Conservation (phyloP, 2,797 vertebrate genomes). For the Hylomyscus alleni region DNA sequence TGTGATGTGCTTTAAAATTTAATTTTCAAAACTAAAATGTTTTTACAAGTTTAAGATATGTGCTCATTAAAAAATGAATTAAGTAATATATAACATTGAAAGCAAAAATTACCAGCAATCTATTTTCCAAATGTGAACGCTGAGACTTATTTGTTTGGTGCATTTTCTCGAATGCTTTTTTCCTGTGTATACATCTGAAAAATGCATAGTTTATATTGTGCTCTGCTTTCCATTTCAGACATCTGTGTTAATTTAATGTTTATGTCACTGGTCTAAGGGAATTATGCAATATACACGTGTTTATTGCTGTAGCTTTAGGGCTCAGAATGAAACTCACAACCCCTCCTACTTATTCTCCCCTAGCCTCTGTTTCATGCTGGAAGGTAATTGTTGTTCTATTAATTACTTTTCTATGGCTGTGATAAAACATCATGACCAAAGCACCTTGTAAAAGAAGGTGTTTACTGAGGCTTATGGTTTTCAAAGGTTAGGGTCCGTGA, state of each 20-base stretch:
- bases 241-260: constrained; percentile 57
- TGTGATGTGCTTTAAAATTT: constrained; percentile 45
- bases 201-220: neutral
- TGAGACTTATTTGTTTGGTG: neutral
- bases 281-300: neutral
- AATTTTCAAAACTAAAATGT: constrained; percentile 50
- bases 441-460: neutral
- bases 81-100: constrained; percentile 15
- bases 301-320: constrained; percentile 23
- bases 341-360: neutral
- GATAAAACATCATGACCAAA: neutral
- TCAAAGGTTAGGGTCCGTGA: neutral
- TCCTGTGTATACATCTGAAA: neutral
- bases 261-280: constrained; percentile 35
- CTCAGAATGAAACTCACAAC: constrained; percentile 12
- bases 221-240: constrained; percentile 43
- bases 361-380: neutral
- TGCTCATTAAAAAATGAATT: neutral
- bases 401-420: neutral
- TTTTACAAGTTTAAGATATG: constrained; percentile 25
- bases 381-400: neutral
- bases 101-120: constrained; percentile 24
- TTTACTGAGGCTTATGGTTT: neutral
- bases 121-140: constrained; percentile 6
- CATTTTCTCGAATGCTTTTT: neutral